Percentiles rank a stretch among this genome's conserved stretches.
phyloP scores from a whole-genome alignment of 2,888 invertebrate species.

The Incurvaria masculella region DNA sequence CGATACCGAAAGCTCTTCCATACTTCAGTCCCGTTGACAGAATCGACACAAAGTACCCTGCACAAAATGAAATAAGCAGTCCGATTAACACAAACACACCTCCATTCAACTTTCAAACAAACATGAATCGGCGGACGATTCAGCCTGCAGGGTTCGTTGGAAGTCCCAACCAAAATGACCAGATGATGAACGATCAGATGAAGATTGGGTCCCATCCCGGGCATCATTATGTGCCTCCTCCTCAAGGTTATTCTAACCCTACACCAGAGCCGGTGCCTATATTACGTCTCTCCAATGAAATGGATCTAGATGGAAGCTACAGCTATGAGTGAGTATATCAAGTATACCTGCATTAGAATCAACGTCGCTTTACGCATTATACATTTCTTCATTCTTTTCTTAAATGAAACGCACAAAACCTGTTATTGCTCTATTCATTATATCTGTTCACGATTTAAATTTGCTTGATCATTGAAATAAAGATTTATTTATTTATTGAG shows the following conservation, averaged over 20 bases:
- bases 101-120: conserved; percentile 20
- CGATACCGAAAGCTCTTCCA: conserved; percentile 22
- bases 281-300: conserved; percentile 50
- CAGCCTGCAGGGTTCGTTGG: conserved; percentile 32
- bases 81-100: conserved; percentile 10
- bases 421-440: too few species aligned
- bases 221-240: conserved; percentile 30
- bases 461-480: too few species aligned
- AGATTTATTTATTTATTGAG: too few species aligned
- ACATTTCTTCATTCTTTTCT: too few species aligned
- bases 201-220: conserved; percentile 29
- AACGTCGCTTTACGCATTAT: neutral
- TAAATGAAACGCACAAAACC: too few species aligned
- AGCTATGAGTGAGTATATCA: conserved; percentile 48
- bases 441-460: too few species aligned
- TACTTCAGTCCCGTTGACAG: conserved; percentile 32
- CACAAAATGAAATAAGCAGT: conserved; percentile 16
- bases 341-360: neutral
- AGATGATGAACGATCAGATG: conserved; percentile 26
- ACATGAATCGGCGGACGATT: conserved; percentile 30
- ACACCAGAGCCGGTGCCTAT: conserved; percentile 52
- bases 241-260: conserved; percentile 33
- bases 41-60: conserved; percentile 31
- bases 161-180: conserved; percentile 19
- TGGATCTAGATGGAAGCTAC: conserved; percentile 55